Conservation (phyloP, 2,797 vertebrate species). For the Acrocephalus scirpaceus region DNA sequence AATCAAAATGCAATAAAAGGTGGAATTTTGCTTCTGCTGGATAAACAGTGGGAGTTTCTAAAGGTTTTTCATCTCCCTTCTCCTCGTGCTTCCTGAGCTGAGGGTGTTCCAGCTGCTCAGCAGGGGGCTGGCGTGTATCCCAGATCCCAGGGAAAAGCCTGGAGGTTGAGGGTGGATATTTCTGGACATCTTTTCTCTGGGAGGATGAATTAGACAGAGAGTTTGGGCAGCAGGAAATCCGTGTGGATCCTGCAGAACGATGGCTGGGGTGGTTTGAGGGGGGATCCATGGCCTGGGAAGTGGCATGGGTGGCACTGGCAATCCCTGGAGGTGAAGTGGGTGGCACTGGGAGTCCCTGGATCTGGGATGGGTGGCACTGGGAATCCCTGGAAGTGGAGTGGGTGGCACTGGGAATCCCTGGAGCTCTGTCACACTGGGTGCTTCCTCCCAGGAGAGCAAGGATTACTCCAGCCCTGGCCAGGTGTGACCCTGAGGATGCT, state of each 20-base stretch:
- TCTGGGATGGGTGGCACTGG: neutral
- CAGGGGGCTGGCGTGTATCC: neutral
- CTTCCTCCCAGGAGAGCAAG: neutral
- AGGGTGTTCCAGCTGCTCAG: neutral
- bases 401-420: neutral
- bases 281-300: neutral
- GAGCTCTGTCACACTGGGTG: neutral
- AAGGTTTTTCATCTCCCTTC: neutral
- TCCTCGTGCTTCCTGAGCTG: neutral
- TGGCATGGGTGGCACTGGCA: neutral
- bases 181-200: neutral
- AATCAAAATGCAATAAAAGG: fast-evolving
- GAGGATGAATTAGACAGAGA: neutral
- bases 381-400: neutral
- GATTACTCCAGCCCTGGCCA: fast-evolving
- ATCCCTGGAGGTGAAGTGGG: too few species aligned
- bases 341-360: too few species aligned
- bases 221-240: neutral
- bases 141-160: neutral
- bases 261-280: neutral
- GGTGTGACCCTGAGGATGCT: neutral
- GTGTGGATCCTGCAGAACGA: neutral
- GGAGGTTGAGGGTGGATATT: neutral
- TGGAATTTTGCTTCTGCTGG: neutral
- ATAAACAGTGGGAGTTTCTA: neutral